Percentiles rank a stretch among this genome's conserved stretches.
These are phyloP conservation scores for Marcusenius ussheri DNA, from an alignment of 2,113 vertebrate genomes.

Conservation along the genomic window DNA sequence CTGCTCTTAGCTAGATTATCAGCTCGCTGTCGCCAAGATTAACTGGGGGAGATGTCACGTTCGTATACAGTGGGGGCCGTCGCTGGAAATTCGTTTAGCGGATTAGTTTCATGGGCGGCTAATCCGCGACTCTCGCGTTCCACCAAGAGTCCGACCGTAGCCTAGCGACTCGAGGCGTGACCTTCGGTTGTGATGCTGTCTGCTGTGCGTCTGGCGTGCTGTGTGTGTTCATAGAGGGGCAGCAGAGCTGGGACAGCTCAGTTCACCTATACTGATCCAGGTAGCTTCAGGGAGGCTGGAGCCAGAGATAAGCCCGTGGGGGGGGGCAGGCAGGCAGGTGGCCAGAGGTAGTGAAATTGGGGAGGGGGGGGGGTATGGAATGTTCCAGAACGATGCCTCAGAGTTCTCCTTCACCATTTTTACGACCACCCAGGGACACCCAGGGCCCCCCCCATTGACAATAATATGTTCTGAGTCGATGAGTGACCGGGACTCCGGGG, in stretches of 20 bases:
- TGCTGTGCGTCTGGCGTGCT: background rate
- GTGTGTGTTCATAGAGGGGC: constrained; percentile 17
- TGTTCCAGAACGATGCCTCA: background rate
- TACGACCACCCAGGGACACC: background rate
- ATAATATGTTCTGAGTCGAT: too few species aligned
- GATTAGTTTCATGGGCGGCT: background rate
- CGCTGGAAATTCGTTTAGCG: background rate
- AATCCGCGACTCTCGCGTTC: background rate
- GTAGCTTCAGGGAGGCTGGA: constrained; percentile 23
- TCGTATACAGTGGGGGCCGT: background rate
- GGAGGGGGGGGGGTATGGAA: background rate
- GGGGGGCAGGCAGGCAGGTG: background rate
- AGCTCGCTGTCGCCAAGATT: background rate
- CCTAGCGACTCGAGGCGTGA: background rate
- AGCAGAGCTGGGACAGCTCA: constrained; percentile 27
- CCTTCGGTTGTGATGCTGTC: background rate
- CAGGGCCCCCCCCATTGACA: too few species aligned
- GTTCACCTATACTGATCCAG: constrained; percentile 16
- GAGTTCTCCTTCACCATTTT: background rate
- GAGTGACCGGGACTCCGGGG: background rate
- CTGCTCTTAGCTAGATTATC: constrained; percentile 4
- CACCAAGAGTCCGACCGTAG: background rate
- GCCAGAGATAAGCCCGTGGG: background rate
- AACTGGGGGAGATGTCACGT: background rate
- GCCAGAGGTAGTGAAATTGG: background rate